Evolutionary conservation across 1,140 invertebrate genomes (phyloP).

Genomic region (Drosophila parabipectinata): DNA sequence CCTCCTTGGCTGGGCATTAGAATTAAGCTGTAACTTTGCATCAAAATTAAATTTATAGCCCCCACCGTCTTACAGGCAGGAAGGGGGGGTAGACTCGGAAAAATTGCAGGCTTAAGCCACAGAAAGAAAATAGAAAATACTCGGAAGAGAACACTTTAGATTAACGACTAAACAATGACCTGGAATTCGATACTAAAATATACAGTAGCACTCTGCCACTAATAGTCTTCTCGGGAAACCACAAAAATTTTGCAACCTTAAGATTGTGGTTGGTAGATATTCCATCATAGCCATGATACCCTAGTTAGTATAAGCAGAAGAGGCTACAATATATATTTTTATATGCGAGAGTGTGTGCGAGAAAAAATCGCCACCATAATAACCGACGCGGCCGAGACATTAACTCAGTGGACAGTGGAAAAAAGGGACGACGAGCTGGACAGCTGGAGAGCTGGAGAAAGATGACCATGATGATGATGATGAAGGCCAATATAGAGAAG

Average conservation of each 20-base stretch:
- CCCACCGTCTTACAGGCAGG: background rate
- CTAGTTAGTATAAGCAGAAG: slow-evolving; percentile 1
- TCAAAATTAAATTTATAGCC: slow-evolving; percentile 77
- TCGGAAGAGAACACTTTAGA: background rate
- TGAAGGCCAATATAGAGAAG: background rate
- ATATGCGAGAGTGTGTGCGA: slow-evolving; percentile 14
- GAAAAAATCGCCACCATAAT: slow-evolving; percentile 44
- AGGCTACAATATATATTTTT: slow-evolving; percentile 10
- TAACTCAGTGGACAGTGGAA: slow-evolving; percentile 22
- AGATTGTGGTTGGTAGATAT: no score
- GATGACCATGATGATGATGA: slow-evolving; percentile 6
- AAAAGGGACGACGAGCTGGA: background rate
- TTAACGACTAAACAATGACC: slow-evolving; percentile 13
- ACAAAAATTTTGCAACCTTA: background rate
- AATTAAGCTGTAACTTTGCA: slow-evolving; percentile 79
- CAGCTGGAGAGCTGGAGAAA: background rate
- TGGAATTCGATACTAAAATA: slow-evolving; percentile 1
- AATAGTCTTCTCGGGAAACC: background rate
- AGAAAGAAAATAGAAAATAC: slow-evolving; percentile 27
- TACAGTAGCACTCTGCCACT: background rate
- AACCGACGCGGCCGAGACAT: slow-evolving; percentile 54
- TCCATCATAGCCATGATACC: background rate
- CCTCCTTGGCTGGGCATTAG: slow-evolving; percentile 57
- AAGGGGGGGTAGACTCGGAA: slow-evolving; percentile 23
- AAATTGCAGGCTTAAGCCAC: slow-evolving; percentile 36